Base-by-base conservation (phyloP, 2,113 vertebrate species). In the Clarias gariepinus region DNA sequence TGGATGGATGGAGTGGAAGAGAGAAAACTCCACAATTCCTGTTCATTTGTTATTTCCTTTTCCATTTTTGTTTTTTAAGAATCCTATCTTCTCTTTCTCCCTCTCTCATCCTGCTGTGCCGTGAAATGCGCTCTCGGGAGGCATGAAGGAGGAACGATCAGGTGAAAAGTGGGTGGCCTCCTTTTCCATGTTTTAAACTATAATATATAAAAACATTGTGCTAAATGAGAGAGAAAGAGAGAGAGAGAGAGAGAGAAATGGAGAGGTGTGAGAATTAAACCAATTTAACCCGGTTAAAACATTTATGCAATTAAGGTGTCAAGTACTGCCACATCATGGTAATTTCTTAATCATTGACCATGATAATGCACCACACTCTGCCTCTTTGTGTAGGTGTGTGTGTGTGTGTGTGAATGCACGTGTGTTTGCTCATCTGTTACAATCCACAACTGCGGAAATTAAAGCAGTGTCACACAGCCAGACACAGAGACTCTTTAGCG, bases 221-320 rank as follows among this genome's bases (percentile, higher is more conserved):
- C 36, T 53, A 68, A 85, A 85, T 80, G 66, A 76, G 23, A 86
- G 55, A 25, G 18, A 58, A 1, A 58, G 47, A 47, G 41, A 60
- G 19, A 60, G 57, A 58, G 5, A 63, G 21, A 63, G 6, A 63
- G 61, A 25, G 23, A 53, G 47, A 52, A 52, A 76, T 15, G n/a
- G 4, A 76, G 23, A 25, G 23, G 11, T 76, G 23, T 76, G 21
- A 53, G 47, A 74, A 64, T 64, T 5, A 76, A 76, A 87, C 73
- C 86, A 64, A 33, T 85, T 77, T 73, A 85, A 64, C 58, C 25
- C 15, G 18, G 33, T 79, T 57, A 58, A 86, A 86, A 80, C 84
- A 47, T 41, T 41, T 80, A n/a, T 53, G 47, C 30, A 57, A 86
- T 86, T 86, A 58, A 68, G 61, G 16, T 23, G 74, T 79, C 52